These are phyloP conservation scores for Spermophilus dauricus DNA, from an alignment of 2,113 vertebrate genomes.

Conservation along the genomic window DNA sequence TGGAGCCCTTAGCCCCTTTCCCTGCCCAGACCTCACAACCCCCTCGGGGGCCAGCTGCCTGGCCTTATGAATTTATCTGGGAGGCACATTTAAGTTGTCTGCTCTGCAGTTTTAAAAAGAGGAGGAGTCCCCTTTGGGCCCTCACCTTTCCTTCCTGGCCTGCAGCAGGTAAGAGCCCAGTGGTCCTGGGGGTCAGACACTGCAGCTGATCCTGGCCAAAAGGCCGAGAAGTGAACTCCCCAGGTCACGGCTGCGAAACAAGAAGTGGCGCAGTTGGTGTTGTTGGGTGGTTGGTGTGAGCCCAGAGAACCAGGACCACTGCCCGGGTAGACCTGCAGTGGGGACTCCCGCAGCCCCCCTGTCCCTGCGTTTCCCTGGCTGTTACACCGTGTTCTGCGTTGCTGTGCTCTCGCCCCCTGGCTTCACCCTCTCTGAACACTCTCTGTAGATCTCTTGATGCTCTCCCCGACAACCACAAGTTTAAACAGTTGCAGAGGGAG, in stretches of 20 bases:
- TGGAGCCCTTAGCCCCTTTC: background rate
- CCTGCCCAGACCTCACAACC: background rate
- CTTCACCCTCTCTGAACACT: constrained; percentile 83
- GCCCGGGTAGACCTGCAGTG: too few relatives aligned
- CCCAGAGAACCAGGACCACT: too few relatives aligned
- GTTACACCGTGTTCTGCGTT: background rate
- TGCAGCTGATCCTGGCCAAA: too few relatives aligned
- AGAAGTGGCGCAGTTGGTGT: too few relatives aligned
- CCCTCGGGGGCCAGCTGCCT: background rate
- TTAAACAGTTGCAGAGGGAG: constrained; percentile 99
- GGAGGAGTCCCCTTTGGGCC: too few relatives aligned
- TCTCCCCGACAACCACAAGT: constrained; percentile 99
- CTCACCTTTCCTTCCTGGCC: background rate
- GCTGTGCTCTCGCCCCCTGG: constrained; percentile 72
- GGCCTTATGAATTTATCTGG: background rate
- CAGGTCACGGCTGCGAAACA: fast-evolving
- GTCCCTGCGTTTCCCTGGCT: fast-evolving
- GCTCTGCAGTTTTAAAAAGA: background rate
- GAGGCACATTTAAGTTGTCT: background rate
- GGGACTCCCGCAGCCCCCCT: background rate
- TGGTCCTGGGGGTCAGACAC: too few relatives aligned
- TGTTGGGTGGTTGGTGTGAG: background rate
- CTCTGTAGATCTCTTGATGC: constrained; percentile 98
- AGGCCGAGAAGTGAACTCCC: background rate
- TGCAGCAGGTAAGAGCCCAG: too few relatives aligned